Percentiles rank a stretch among this genome's conserved stretches.
phyloP scores from a whole-genome alignment of 2,797 vertebrate genomes.

The Chaetodon trifasciatus region DNA sequence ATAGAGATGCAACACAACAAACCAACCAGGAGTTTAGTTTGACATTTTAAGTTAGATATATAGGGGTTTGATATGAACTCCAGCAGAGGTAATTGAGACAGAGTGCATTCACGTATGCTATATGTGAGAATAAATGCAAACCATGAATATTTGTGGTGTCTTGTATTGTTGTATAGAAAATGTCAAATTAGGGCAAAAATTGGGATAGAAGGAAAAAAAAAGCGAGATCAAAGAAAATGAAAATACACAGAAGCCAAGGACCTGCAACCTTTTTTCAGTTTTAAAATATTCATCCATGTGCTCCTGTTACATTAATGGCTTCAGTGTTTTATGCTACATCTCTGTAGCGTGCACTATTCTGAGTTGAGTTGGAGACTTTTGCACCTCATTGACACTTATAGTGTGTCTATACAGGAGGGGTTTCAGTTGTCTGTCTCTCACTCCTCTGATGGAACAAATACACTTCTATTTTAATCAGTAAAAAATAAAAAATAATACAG shows the following conservation, averaged over 20 bases:
- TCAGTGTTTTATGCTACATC: too few relatives aligned
- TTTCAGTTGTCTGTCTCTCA: neutral
- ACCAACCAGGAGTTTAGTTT: neutral
- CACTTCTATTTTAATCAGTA: too few relatives aligned
- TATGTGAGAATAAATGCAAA: neutral
- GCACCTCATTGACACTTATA: neutral
- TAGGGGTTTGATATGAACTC: too few relatives aligned
- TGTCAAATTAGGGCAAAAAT: neutral
- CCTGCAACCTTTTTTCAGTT: too few relatives aligned
- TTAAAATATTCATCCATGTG: too few relatives aligned
- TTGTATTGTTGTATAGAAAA: neutral
- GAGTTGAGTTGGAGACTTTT: neutral
- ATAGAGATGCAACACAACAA: slow-evolving; percentile 1
- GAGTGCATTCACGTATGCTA: neutral
- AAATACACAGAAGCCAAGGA: too few relatives aligned
- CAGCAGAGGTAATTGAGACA: neutral
- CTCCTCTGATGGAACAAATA: too few relatives aligned
- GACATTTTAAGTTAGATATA: neutral
- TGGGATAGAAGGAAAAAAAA: neutral
- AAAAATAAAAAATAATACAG: too few relatives aligned
- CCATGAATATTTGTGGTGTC: neutral
- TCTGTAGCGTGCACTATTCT: neutral
- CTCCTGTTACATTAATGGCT: too few relatives aligned
- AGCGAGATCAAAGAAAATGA: neutral
- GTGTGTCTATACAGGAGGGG: too few relatives aligned